Percentiles rank a stretch among this genome's conserved stretches.
These are phyloP conservation scores for Prosapia bicincta DNA, from an alignment of 2,888 invertebrate genomes.

Conservation along the genomic window DNA sequence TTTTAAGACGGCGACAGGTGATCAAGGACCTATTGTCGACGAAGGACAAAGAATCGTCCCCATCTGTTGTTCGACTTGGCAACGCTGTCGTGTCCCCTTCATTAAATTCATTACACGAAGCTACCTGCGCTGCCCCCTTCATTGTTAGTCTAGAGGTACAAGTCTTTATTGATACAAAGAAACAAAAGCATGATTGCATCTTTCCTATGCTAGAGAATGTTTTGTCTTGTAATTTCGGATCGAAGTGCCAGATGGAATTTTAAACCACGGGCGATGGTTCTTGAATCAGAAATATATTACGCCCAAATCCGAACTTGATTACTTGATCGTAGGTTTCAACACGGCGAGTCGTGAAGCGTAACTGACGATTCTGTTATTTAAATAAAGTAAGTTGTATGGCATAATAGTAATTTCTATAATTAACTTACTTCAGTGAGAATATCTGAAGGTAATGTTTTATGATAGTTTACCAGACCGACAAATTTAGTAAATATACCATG, in stretches of 20 bases:
- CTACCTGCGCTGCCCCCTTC: neutral
- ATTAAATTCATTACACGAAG: neutral
- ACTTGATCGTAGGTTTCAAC: no score
- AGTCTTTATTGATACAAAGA: neutral
- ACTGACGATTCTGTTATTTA: no score
- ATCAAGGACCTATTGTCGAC: neutral
- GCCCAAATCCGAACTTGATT: no score
- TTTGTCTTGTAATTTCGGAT: neutral
- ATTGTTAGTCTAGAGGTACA: neutral
- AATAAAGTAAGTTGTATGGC: no score
- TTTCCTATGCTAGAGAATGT: neutral
- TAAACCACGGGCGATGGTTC: neutral
- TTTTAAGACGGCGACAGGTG: neutral
- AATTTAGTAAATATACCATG: no score
- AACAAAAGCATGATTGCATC: neutral
- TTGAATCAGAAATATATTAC: no score
- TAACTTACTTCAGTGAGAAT: no score
- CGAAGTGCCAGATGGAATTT: neutral
- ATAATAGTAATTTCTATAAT: no score
- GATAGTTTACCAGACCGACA: no score
- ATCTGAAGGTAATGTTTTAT: no score
- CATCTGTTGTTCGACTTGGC: neutral
- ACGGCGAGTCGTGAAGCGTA: no score
- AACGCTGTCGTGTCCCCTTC: neutral
- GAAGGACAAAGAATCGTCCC: neutral